Evolutionary conservation across 2,888 invertebrate genomes (phyloP), one percentile per base, ranked within the genome.

Genomic region (Stenchaetothrips biformis): DNA sequence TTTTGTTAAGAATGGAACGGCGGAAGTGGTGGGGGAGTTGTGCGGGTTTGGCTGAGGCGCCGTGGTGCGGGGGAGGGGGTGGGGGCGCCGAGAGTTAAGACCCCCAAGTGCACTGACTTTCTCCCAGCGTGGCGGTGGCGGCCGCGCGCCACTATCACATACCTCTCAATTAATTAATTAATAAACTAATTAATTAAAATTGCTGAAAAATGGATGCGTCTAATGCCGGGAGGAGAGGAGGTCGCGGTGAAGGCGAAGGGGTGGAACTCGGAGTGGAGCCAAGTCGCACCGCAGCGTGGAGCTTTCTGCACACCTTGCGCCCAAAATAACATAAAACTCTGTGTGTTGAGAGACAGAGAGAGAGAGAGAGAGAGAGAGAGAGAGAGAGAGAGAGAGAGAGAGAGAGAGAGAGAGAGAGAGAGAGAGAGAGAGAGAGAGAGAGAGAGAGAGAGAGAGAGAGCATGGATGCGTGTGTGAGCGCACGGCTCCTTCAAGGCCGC

Each of bases 151-250:
- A 21, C 21, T 25, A 11, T 21, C 67, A 74, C 67, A 74, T 74
- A 74, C 67, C 67, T 74, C 67, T 74, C 67, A 74, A 74, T 74
- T 74, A 74, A 74, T 74, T 74, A 74, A 74, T 74, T 74, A 74
- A 74, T 74, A 74, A 74, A 74, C 67, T 74, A 74, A 74, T 74
- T 74, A 74, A 74, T 74, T 74, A 74, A 74, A 74, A 74, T 74
- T 74, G 67, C 67, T 74, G 67, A 74, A 74, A 74, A 74, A 74
- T 74, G 67, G 67, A 74, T 74, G 67, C 67, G 67, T 74, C 67
- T 74, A 53, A 53, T 53, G 53, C 53, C 18, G 37, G 37, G 37
- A 37, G 53, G 53, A 53, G 21, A 74, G 67, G 25, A 74, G 25
- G 67, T 74, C 67, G 67, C 67, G 16, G 16, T 9, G 13, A 53